Evolutionary conservation across 2,797 vertebrate genomes (phyloP), one percentile per base, ranked within the genome.

Genomic region (Halcyon chelicuti): DNA sequence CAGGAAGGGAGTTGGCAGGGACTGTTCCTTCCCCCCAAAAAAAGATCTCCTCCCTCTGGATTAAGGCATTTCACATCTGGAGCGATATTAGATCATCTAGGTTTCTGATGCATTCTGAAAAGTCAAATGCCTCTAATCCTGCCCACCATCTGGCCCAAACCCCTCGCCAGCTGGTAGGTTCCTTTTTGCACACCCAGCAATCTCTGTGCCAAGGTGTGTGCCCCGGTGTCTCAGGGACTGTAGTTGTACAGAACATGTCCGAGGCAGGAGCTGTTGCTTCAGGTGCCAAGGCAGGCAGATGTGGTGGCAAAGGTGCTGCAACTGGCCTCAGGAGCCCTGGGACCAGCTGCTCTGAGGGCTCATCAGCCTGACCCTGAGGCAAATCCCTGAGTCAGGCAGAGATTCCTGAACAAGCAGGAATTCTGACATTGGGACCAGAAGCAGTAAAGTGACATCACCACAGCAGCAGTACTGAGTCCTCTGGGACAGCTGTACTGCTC

Each of bases 61-160:
- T 95, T 94, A 93, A 73, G 62, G 62, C 91, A 68, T 90, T 65
- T 47, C 86, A 90, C 94, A 92, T 96, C 94, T 94, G 82, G 83
- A 95, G 55, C 6, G 3, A 74, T 37, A 86, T 86, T 37, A 86
- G 78, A 91, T 89, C 93, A 90, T 82, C 14, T 31, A 72, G 57
- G 87, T 80, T 94, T 85, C 67, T 52, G 93, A 40, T 78, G 65
- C 68, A 37, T 70, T 65, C 90, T 57, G 70, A 54, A 58, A 86
- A 90, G 23, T 42, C 86, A 42, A 79, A 80, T 52, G 61, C 58
- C 83, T 75, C 87, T 96, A 94, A 97, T 96, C 82, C 89, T 44
- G 46, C 72, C 49, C 80, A 40, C 88, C 96, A 95, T 83, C 94
- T 96, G 95, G 90, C 65, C 79, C 67, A 28, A 78, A 12, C 12